Evolutionary conservation across 2,113 vertebrate genomes (phyloP).

Genomic region (Hirundichthys speculiger): DNA sequence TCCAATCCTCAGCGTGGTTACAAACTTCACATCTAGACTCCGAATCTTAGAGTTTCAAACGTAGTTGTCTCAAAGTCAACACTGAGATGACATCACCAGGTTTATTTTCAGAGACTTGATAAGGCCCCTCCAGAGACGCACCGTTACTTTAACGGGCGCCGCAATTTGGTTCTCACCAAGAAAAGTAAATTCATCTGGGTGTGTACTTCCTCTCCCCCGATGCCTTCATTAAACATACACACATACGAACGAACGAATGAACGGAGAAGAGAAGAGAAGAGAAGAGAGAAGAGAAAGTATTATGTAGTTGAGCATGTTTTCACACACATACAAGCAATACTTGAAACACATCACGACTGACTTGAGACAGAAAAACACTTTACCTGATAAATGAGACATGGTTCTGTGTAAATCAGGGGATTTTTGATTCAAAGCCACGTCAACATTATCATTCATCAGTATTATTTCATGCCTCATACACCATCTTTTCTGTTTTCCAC

Average conservation of each 20-base stretch:
- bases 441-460: no score
- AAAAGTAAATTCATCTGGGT: background rate
- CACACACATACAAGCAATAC: slow-evolving; percentile 1
- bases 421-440: no score
- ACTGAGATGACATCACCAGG: slow-evolving; percentile 11
- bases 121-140: background rate
- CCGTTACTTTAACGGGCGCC: background rate
- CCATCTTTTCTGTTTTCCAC: background rate
- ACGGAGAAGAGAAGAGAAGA: no score
- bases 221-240: background rate
- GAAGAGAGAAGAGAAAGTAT: background rate
- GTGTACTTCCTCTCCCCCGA: background rate
- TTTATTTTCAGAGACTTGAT: slow-evolving; percentile 1
- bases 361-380: no score
- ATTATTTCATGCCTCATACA: no score
- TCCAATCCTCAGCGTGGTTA: no score
- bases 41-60: no score
- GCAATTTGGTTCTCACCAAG: background rate
- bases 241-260: no score
- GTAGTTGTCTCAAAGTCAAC: background rate
- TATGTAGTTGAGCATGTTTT: no score
- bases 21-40: no score
- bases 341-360: background rate
- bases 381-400: no score
- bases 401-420: no score